Evolutionary conservation across 2,888 invertebrate genomes (phyloP).

Genomic region (Rhingia campestris): DNA sequence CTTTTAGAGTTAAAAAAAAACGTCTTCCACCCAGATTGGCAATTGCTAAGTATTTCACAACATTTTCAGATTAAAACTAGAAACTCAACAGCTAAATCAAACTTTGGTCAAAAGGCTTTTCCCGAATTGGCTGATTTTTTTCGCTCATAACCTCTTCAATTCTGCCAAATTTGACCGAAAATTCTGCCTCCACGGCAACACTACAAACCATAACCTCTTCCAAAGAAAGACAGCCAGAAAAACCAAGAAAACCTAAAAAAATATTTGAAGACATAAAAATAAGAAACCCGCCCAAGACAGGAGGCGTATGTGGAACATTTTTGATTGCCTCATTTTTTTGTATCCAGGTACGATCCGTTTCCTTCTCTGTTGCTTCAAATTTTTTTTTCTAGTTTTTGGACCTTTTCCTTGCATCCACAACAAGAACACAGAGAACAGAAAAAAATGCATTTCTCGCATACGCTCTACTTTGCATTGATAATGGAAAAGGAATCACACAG

Average conservation of each 20-base stretch:
- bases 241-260: conserved; percentile 31
- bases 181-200: no score
- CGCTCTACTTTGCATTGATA: conserved; percentile 69
- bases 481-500: conserved; percentile 56
- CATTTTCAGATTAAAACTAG: no score
- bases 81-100: no score
- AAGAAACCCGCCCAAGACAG: conserved; percentile 14
- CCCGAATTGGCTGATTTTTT: no score
- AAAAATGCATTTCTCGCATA: conserved; percentile 47
- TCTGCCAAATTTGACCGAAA: no score
- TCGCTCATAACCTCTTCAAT: no score
- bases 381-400: conserved; percentile 23
- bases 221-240: neutral
- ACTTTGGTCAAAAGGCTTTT: no score
- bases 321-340: neutral
- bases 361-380: neutral
- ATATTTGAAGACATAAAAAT: conserved; percentile 1
- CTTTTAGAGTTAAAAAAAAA: no score
- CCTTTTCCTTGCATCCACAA: conserved; percentile 5
- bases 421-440: neutral
- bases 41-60: no score
- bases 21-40: no score
- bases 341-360: conserved; percentile 17
- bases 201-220: neutral
- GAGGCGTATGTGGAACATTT: conserved; percentile 66